Percentiles rank a stretch among this genome's conserved stretches.
Conservation (phyloP, 2,888 invertebrate species). For the Pherbina coryleti region DNA sequence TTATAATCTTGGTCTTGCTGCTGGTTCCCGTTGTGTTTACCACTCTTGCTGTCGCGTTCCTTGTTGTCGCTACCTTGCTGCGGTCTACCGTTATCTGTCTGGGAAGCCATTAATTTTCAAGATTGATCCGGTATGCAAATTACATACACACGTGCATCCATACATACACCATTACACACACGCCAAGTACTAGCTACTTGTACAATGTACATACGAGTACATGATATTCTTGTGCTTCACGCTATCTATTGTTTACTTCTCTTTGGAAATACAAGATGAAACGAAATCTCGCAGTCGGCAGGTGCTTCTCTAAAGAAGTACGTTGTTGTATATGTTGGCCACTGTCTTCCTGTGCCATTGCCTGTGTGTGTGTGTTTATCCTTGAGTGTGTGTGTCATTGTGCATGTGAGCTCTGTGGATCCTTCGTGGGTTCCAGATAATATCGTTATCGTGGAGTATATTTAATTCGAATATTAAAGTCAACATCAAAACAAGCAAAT, state of each 20-base stretch:
- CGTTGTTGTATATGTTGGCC: too few species aligned
- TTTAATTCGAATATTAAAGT: slow-evolving; percentile 32
- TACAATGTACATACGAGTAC: background rate
- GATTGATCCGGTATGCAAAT: slow-evolving; percentile 68
- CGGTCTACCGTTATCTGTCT: slow-evolving; percentile 64
- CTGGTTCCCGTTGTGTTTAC: slow-evolving; percentile 8
- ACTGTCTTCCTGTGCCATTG: background rate
- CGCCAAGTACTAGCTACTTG: background rate
- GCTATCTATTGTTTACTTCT: background rate
- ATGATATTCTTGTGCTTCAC: background rate
- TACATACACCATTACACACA: background rate
- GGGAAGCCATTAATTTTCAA: slow-evolving; percentile 67
- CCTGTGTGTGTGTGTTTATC: slow-evolving; percentile 1
- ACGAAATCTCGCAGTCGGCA: background rate
- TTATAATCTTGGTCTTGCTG: slow-evolving; percentile 17
- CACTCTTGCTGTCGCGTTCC: background rate
- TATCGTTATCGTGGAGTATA: slow-evolving; percentile 29
- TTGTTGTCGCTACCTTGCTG: slow-evolving; percentile 47
- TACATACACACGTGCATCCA: slow-evolving; percentile 55
- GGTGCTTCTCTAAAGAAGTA: background rate
- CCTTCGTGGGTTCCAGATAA: slow-evolving; percentile 11
- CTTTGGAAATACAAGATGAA: background rate
- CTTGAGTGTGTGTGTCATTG: background rate
- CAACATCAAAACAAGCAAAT: slow-evolving; percentile 2
- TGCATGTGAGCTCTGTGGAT: background rate